Conservation (phyloP, 2,113 vertebrate species). For the Gobio gobio region DNA sequence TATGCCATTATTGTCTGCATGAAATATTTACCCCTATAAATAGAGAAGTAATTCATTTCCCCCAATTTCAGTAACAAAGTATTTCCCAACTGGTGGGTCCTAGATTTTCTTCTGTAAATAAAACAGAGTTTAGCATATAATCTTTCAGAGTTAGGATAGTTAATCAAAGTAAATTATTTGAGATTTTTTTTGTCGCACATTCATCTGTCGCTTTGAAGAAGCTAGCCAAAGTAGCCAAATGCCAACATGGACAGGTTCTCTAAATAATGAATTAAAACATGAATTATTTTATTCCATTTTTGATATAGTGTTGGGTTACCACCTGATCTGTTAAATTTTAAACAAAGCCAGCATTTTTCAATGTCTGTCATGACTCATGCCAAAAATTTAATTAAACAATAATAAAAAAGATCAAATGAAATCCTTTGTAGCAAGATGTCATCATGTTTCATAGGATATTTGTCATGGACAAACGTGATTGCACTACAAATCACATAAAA, state of each 20-base stretch:
- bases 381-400: conserved; percentile 15
- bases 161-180: not conserved
- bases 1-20: not conserved
- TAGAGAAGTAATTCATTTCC: not conserved
- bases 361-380: not conserved
- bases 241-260: not conserved
- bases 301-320: not conserved
- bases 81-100: not conserved
- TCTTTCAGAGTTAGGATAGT: not conserved
- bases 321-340: not conserved
- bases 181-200: not conserved
- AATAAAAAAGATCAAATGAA: not conserved
- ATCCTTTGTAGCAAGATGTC: not conserved
- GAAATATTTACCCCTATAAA: not conserved
- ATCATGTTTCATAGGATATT: conserved; percentile 12
- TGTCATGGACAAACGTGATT: not conserved
- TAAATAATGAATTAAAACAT: no score
- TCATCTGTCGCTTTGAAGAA: not conserved
- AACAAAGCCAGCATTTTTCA: not conserved
- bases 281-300: not conserved
- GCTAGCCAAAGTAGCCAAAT: not conserved
- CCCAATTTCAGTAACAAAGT: not conserved
- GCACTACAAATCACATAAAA: conserved; percentile 8
- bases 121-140: not conserved
- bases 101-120: no score